Evolutionary conservation across 2,797 vertebrate species (phyloP).

Genomic region (Cyclopterus lumpus): DNA sequence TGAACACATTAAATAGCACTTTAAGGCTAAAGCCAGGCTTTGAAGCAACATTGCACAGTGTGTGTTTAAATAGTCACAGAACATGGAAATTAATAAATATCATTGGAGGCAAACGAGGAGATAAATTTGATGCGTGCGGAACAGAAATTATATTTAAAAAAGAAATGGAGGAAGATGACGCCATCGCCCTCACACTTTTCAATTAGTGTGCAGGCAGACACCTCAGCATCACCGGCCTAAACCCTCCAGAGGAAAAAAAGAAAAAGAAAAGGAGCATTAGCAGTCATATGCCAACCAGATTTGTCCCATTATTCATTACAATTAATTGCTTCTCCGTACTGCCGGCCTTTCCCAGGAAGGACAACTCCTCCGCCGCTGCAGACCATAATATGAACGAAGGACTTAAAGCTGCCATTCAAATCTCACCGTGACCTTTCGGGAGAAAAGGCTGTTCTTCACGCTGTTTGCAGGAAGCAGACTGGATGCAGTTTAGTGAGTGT

Average conservation of each 20-base stretch:
- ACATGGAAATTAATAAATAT: neutral
- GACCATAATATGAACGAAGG: slow-evolving; percentile 89
- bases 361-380: slow-evolving; percentile 75
- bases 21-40: too few species aligned
- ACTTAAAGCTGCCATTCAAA: slow-evolving; percentile 96
- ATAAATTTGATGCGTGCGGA: neutral
- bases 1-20: neutral
- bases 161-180: neutral
- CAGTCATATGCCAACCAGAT: slow-evolving; percentile 99
- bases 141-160: too few species aligned
- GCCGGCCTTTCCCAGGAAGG: slow-evolving; percentile 85
- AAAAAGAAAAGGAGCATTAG: slow-evolving; percentile 99
- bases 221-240: slow-evolving; percentile 69
- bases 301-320: slow-evolving; percentile 99
- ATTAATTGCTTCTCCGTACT: slow-evolving; percentile 98
- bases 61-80: neutral
- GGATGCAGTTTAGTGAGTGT: slow-evolving; percentile 19
- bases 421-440: slow-evolving; percentile 93
- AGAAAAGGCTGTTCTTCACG: slow-evolving; percentile 75
- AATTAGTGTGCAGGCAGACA: slow-evolving; percentile 55
- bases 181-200: slow-evolving; percentile 44
- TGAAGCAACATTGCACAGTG: too few species aligned
- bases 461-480: slow-evolving; percentile 39
- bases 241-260: slow-evolving; percentile 84
- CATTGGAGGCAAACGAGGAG: too few species aligned